These are phyloP conservation scores for Nemotelus nigrinus DNA, from an alignment of 2,888 invertebrate species.

Conservation along the genomic window DNA sequence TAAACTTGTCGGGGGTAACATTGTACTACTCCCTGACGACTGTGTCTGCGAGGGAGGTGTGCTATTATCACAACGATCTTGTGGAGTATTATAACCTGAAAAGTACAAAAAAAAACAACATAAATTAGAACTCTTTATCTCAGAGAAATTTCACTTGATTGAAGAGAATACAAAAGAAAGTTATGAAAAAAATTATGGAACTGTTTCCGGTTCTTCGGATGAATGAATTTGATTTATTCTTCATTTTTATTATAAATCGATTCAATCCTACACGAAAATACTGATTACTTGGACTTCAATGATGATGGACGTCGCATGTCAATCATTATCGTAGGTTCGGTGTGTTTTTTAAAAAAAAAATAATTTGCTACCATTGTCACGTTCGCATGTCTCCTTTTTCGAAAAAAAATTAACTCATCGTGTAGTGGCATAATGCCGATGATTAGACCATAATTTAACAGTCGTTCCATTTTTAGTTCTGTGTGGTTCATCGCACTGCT, in stretches of 20 bases:
- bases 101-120: conserved; percentile 14
- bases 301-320: conserved; percentile 20
- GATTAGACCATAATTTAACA: conserved; percentile 15
- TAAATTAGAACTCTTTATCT: neutral
- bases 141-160: neutral
- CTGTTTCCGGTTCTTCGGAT: conserved; percentile 12
- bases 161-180: neutral
- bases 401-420: neutral
- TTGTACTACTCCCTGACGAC: conserved; percentile 51
- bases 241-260: too few species aligned
- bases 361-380: neutral
- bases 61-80: conserved; percentile 62
- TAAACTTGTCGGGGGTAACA: conserved; percentile 58
- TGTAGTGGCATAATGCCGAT: neutral
- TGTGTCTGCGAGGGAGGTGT: conserved; percentile 43
- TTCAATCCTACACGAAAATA: too few species aligned
- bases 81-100: conserved; percentile 61
- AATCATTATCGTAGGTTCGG: neutral
- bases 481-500: neutral
- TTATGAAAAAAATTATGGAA: conserved; percentile 3
- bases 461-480: neutral
- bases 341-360: neutral
- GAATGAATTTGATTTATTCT: too few species aligned
- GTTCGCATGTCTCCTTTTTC: conserved; percentile 3
- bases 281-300: too few species aligned